Evolutionary conservation across 2,888 invertebrate species (phyloP).

Genomic region (Oscheius sp.): DNA sequence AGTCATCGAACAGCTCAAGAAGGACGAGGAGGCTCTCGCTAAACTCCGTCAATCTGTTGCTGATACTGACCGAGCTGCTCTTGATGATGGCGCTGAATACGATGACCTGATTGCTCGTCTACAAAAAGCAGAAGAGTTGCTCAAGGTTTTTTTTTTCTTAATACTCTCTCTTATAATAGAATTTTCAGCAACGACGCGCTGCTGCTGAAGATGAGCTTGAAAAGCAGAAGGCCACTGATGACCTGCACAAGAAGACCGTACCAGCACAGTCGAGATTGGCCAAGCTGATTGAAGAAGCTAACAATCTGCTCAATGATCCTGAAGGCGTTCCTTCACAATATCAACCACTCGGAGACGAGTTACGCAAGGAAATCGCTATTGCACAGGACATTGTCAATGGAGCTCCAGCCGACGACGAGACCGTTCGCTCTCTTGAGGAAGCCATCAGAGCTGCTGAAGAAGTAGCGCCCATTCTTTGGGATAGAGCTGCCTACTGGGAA

Average conservation of each 20-base stretch:
- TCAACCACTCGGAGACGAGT: constrained; percentile 37
- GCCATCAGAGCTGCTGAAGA: constrained; percentile 38
- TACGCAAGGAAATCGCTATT: constrained; percentile 33
- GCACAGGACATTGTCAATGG: constrained; percentile 31
- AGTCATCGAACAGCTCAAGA: constrained; percentile 35
- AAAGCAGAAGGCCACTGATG: constrained; percentile 40
- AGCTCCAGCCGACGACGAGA: constrained; percentile 34
- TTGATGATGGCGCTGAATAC: constrained; percentile 43
- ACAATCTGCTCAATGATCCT: constrained; percentile 39
- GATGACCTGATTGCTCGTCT: constrained; percentile 46
- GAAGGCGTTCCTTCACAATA: constrained; percentile 48
- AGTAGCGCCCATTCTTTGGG: constrained; percentile 43
- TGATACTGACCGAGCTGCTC: constrained; percentile 33
- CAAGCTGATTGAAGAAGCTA: constrained; percentile 42
- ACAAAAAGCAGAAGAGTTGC: constrained; percentile 40
- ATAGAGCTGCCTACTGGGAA: constrained; percentile 44
- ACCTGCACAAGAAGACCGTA: constrained; percentile 35
- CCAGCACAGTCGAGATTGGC: constrained; percentile 37
- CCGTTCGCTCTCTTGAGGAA: constrained; percentile 34
- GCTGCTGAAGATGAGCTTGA: constrained; percentile 40
- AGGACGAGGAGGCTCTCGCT: constrained; percentile 35
- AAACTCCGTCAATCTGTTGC: constrained; percentile 35
- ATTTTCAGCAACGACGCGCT: constrained; percentile 31
- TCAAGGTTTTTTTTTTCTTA: too few relatives aligned
- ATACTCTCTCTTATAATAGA: too few relatives aligned